Conservation (phyloP, 2,113 vertebrate genomes). For the Lethenteron camtschaticum region DNA sequence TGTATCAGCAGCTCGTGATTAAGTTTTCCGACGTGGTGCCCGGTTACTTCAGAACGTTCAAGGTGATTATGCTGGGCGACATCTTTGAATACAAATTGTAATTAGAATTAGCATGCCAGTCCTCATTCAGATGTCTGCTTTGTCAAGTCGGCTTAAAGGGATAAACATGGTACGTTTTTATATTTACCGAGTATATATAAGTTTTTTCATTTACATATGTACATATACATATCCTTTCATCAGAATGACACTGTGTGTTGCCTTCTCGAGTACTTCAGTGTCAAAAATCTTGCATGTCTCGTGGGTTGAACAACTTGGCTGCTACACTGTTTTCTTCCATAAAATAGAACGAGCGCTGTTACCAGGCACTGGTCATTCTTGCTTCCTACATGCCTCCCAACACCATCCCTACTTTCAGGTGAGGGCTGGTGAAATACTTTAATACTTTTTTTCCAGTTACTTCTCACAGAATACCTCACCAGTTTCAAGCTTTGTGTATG, state of each 20-base stretch:
- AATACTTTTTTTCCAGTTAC: background rate
- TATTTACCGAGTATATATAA: too few species aligned
- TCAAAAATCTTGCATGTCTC: background rate
- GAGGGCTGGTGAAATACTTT: slow-evolving; percentile 8
- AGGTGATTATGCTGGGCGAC: slow-evolving; percentile 24
- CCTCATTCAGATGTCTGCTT: too few species aligned
- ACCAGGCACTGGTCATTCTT: slow-evolving; percentile 40
- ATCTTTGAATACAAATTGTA: too few species aligned
- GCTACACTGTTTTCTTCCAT: slow-evolving; percentile 6
- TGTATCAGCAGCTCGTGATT: slow-evolving; percentile 29
- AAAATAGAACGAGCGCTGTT: slow-evolving; percentile 47
- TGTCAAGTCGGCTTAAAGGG: too few species aligned
- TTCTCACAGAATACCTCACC: background rate
- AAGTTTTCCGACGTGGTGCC: slow-evolving; percentile 58
- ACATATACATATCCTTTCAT: too few species aligned
- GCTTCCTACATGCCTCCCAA: slow-evolving; percentile 54
- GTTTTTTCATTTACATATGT: too few species aligned
- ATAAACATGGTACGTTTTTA: too few species aligned
- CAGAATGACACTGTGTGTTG: too few species aligned
- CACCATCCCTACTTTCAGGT: slow-evolving; percentile 61
- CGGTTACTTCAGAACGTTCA: slow-evolving; percentile 56
- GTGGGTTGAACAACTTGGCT: too few species aligned
- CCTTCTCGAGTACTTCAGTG: background rate
- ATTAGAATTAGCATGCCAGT: too few species aligned
- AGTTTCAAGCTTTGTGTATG: slow-evolving; percentile 1